phyloP scores from a whole-genome alignment of 2,888 invertebrate genomes.

The Norana najaformis region DNA sequence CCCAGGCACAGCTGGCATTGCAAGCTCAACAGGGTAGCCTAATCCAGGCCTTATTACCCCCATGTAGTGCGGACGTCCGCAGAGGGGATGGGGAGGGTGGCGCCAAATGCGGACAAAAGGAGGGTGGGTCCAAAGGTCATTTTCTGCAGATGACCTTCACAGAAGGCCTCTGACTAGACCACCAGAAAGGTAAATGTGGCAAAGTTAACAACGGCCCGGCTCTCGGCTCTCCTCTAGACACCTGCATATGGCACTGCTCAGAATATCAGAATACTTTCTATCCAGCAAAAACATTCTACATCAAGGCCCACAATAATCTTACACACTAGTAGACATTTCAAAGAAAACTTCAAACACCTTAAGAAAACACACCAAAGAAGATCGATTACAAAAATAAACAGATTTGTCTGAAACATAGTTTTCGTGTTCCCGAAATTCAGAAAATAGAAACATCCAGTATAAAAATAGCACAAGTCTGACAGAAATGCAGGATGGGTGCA shows the following conservation, averaged over 20 bases:
- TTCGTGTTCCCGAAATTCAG: neutral
- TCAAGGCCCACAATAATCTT: neutral
- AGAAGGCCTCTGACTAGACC: no score
- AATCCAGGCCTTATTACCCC: no score
- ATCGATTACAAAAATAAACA: neutral
- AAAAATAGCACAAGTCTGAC: neutral
- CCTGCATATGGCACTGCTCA: neutral
- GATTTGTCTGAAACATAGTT: neutral
- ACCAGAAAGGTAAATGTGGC: neutral
- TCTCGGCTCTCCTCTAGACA: no score
- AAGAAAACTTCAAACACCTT: neutral
- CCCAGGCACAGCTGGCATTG: no score
- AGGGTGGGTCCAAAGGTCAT: no score
- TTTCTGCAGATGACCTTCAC: no score
- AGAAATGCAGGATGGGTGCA: conserved; percentile 13
- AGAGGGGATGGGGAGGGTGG: no score
- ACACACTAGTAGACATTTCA: neutral
- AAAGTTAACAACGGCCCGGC: no score
- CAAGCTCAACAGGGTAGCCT: no score
- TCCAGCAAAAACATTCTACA: neutral
- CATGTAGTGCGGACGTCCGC: no score
- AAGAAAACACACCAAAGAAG: neutral
- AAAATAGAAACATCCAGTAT: conserved; percentile 13
- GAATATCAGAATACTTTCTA: neutral
- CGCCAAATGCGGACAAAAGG: no score